Evolutionary conservation across 2,797 vertebrate genomes (phyloP).

Genomic region (Cryptoprocta ferox): DNA sequence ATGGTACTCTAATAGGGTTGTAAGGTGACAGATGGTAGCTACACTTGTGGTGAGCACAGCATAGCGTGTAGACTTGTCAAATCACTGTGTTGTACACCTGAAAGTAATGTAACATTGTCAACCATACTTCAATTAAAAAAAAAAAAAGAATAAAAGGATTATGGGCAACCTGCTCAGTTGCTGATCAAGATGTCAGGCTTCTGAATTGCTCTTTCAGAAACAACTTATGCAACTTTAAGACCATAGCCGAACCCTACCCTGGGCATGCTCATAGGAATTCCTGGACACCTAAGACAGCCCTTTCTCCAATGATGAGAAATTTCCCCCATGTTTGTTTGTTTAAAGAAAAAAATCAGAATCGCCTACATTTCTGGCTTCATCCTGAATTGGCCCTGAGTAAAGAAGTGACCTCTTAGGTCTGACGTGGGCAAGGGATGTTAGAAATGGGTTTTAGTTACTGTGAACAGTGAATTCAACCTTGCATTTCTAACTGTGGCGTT

Average conservation of each 20-base stretch:
- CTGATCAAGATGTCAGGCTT: background rate
- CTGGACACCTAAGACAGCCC: background rate
- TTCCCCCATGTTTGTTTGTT: background rate
- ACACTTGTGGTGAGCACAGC: background rate
- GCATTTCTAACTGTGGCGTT: background rate
- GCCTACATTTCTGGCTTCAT: background rate
- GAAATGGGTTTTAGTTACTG: background rate
- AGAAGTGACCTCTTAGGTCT: background rate
- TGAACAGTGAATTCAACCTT: background rate
- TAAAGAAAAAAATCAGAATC: background rate
- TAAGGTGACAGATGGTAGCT: background rate
- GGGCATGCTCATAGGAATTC: background rate
- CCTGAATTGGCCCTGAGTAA: background rate
- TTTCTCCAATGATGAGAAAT: background rate
- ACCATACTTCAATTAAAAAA: background rate
- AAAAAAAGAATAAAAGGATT: background rate
- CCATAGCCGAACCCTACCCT: background rate
- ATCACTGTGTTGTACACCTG: background rate
- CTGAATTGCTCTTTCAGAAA: background rate
- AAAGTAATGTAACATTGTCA: background rate
- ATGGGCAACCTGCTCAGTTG: background rate
- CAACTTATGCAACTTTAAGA: background rate
- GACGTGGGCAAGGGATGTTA: background rate
- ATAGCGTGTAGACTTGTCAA: background rate
- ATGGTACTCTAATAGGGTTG: background rate